Evolutionary conservation across 1,140 invertebrate genomes (phyloP), one percentile per base, ranked within the genome.

Genomic region (Panagrolaimus sp.): DNA sequence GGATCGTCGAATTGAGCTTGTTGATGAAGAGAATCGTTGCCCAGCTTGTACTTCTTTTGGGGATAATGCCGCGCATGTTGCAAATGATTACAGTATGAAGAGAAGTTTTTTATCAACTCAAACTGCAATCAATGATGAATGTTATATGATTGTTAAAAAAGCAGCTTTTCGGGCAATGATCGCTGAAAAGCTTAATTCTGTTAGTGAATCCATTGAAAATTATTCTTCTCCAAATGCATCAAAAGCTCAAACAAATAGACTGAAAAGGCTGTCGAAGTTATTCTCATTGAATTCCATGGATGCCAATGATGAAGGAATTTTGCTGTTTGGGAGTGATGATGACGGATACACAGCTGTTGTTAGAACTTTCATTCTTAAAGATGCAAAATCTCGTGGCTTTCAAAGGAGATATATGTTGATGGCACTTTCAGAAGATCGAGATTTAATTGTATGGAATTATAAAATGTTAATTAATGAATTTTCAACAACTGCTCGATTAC

Each of bases 81-180:
- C n/a, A 21, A 58, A 58, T 21, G 52, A 58, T 17, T 58, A n/a
- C 8, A 4, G 4, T n/a, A n/a, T n/a, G 5, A 12, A 21, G 12
- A 12, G 52, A 28, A 21, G 15, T 5, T 58, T n/a, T 21, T 12
- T 58, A 58, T 26, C 52, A 12, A 58, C 52, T 12, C 52, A 58
- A 28, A 58, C 52, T 58, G 52, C 52, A 12, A 58, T 58, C 52
- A 58, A 58, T 58, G 52, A 58, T 21, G 52, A 58, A 8, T 21
- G 21, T 1, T 58, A n/a, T 17, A 28, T 12, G 10, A 28, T 17
- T 28, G 17, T 14, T 28, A n/a, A 58, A 21, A 58, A 9, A 10
- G 52, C 21, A 3, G 21, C 21, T 26, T 58, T 58, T 12, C 14
- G 21, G 17, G n/a, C n/a, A 4, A 1, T 1, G 10, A 58, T 26